Base-by-base conservation (phyloP, 2,888 invertebrate genomes). In the Bombyx huttoni region DNA sequence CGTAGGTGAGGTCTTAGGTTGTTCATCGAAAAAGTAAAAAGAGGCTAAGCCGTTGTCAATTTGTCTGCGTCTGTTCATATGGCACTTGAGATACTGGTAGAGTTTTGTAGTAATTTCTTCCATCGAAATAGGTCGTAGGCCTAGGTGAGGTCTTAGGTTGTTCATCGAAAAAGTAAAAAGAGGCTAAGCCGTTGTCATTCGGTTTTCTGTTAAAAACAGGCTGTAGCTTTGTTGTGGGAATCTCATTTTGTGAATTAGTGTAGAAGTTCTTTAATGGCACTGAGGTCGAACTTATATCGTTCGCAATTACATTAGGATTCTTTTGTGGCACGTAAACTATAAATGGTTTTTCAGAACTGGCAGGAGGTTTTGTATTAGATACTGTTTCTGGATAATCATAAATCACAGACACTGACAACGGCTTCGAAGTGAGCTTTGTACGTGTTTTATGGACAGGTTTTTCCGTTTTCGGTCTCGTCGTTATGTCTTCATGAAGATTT, bases 101-200 rank as follows among this genome's bases (percentile, higher is more conserved):
- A 46, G 85, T 80, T 62, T 85, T 83, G 59, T 86, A 88, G 58
- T 83, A 87, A 62, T 88, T 82, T 54, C 83, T 75, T 46, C 86
- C 85, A 56, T 89, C 87, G 58, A 79, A 89, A 64, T 73, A 88
- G 1, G 87, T 78, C 51, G 89, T 82, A 0, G 91, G 91, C 34
- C 90, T 78, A 10, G 91, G 90, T 24, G 91, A 90, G 9, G 90
- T 86, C 61, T 86, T 84, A 0, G 87, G 83, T 59, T 89, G 87
- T 67, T 93, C 93, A 56, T 93, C 92, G 61, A 92, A 93, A 66
- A 92, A 93, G 64, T 90, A 93, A 73, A 91, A 93, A 8, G 92
- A 92, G 0, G 91, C 89, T 51, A 89, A 74, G 47, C 84, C 81
- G 62, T 88, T 86, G 56, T 84, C 78, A 58, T 75, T 81, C 46